phyloP scores from a whole-genome alignment of 2,888 invertebrate genomes.

The Mimachlamys varia region DNA sequence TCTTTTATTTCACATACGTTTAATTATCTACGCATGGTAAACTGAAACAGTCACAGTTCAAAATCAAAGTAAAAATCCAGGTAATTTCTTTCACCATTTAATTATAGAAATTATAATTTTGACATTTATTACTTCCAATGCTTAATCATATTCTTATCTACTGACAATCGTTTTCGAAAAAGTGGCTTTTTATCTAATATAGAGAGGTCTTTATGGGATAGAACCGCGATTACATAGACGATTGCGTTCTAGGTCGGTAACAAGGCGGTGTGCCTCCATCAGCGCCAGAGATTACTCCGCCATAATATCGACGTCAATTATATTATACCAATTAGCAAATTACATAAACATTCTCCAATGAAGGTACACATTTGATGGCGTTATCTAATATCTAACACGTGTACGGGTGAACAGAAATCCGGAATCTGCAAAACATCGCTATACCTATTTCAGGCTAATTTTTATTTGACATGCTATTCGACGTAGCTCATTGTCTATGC shows the following conservation, averaged over 20 bases:
- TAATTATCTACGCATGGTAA: not conserved
- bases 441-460: not conserved
- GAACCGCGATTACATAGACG: not conserved
- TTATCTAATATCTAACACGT: slow-evolving; percentile 28
- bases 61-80: slow-evolving; percentile 12
- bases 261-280: not conserved
- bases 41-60: slow-evolving; percentile 3
- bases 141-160: slow-evolving; percentile 28
- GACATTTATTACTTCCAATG: not conserved
- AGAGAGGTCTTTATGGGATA: not conserved
- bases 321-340: slow-evolving; percentile 29
- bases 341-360: slow-evolving; percentile 25
- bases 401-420: not conserved
- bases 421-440: not conserved
- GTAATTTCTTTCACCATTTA: slow-evolving; percentile 11
- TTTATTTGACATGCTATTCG: slow-evolving; percentile 19
- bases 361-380: slow-evolving; percentile 2
- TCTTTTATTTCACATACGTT: not conserved
- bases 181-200: not conserved
- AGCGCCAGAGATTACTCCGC: not conserved
- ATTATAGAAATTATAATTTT: slow-evolving; percentile 5
- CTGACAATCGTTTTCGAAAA: not conserved
- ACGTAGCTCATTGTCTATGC: not conserved
- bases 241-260: not conserved
- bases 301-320: not conserved